Evolutionary conservation across 2,797 vertebrate genomes (phyloP), one percentile per base, ranked within the genome.

Genomic region (Eurystomus glaucurus): DNA sequence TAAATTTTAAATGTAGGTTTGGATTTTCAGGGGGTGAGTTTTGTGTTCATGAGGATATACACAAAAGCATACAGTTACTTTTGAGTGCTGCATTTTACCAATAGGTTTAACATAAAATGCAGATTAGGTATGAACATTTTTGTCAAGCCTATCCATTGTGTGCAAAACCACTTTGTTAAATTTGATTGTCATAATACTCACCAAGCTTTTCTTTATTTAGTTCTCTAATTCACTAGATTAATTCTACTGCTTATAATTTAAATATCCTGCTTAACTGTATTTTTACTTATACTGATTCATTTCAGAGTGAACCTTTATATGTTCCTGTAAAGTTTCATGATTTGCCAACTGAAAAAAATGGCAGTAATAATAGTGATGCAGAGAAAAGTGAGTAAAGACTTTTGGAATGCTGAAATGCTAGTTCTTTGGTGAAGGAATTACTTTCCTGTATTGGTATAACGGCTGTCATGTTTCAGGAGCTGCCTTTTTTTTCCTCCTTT

Each of bases 281-380:
- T 93, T 94, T 94, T 93, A 55, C 82, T 92, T 96, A 33, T 55
- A 89, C 35, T 92, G 35, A 94, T 98, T 83, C 57, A 82, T 98
- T 98, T 69, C 98, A 99, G 99, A 99, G 99, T 97, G 99, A 99
- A 94, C 99, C 99, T 26, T 98, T 99, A 7, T 99, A 99, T 85
- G 99, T 99, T 94, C 99, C 99, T 61, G 98, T 99, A 95, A 99
- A 99, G 98, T 99, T 99, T 98, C 99, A 99, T 98, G 99, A 99
- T 83, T 97, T 99, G n/a, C 97, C 99, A 58, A 94, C 96, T 84
- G 99, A 99, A 91, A 99, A 98, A 91, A 97, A 97, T 55, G 97
- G 97, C 74, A 97, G 97, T 97, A 98, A 98, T 96, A 98, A 94
- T 20, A 97, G 77, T 96, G 98, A 99, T 94, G 98, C 97, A 96